phyloP scores from a whole-genome alignment of 2,888 invertebrate species.

The Temnothorax rugatulus region DNA sequence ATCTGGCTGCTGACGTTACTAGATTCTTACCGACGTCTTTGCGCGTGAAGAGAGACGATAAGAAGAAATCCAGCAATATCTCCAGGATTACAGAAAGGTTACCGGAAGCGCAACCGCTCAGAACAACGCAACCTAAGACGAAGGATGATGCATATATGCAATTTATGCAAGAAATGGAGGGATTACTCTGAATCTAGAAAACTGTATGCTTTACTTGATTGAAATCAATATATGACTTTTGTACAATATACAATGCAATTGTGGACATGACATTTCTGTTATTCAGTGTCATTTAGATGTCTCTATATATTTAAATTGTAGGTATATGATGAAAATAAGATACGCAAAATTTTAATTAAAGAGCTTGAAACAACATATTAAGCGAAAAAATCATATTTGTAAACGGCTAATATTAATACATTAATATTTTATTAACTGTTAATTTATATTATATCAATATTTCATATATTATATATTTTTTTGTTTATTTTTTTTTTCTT shows the following conservation, averaged over 20 bases:
- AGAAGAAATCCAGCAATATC: constrained; percentile 87
- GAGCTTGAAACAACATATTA: neutral
- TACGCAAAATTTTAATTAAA: constrained; percentile 4
- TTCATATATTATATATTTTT: no score
- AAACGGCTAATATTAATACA: constrained; percentile 1
- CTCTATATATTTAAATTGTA: neutral
- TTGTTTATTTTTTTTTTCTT: neutral
- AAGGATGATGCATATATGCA: constrained; percentile 99
- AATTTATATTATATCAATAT: neutral
- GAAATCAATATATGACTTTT: constrained; percentile 23
- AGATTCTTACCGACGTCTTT: constrained; percentile 97
- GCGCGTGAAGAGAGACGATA: constrained; percentile 95
- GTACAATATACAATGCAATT: constrained; percentile 33
- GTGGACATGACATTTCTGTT: neutral
- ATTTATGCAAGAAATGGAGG: constrained; percentile 99
- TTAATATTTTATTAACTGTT: constrained; percentile 11
- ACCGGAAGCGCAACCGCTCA: constrained; percentile 87
- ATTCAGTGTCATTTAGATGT: constrained; percentile 13
- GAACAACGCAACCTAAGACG: constrained; percentile 88
- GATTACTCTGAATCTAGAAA: constrained; percentile 88
- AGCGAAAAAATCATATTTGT: neutral
- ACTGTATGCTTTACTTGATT: constrained; percentile 10
- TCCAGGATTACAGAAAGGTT: constrained; percentile 83
- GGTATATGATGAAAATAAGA: neutral
- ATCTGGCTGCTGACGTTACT: constrained; percentile 97